phyloP scores from a whole-genome alignment of 1,140 invertebrate genomes.

The Daktulosphaira vitifoliae region DNA sequence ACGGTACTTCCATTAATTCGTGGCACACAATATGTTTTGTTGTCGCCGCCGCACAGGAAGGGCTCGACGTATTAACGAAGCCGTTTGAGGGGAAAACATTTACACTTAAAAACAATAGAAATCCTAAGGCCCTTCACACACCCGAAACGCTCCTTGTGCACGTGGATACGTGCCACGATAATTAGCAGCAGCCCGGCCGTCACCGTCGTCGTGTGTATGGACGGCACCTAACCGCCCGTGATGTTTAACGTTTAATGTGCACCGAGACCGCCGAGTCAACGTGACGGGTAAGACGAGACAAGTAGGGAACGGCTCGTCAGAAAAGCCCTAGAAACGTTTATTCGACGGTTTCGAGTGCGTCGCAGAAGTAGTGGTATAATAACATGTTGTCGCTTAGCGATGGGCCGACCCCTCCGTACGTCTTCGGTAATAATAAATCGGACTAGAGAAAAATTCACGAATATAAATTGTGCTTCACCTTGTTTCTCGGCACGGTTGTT shows the following conservation, averaged over 20 bases:
- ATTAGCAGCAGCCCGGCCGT: no score
- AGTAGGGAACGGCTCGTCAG: constrained; percentile 30
- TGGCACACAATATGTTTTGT: not conserved
- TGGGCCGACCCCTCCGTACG: no score
- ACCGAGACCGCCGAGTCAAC: constrained; percentile 24
- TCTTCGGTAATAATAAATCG: constrained; percentile 27
- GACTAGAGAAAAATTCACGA: constrained; percentile 25
- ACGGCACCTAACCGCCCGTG: not conserved
- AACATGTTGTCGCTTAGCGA: not conserved
- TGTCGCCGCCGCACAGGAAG: constrained; percentile 10
- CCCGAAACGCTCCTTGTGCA: no score
- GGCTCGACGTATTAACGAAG: no score
- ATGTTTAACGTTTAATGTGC: constrained; percentile 15
- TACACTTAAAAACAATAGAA: constrained; percentile 22
- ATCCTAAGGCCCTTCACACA: not conserved
- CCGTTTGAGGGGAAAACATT: constrained; percentile 22
- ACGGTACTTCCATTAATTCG: constrained; percentile 28
- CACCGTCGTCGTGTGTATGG: no score
- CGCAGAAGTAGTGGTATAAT: not conserved
- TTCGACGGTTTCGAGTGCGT: constrained; percentile 12
- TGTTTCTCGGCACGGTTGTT: constrained; percentile 9
- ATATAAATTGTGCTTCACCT: constrained; percentile 24
- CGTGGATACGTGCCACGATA: constrained; percentile 25
- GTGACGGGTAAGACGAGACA: constrained; percentile 26
- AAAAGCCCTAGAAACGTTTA: constrained; percentile 18